Conservation (phyloP, 2,113 vertebrate genomes). For the Phocoena phocoena region DNA sequence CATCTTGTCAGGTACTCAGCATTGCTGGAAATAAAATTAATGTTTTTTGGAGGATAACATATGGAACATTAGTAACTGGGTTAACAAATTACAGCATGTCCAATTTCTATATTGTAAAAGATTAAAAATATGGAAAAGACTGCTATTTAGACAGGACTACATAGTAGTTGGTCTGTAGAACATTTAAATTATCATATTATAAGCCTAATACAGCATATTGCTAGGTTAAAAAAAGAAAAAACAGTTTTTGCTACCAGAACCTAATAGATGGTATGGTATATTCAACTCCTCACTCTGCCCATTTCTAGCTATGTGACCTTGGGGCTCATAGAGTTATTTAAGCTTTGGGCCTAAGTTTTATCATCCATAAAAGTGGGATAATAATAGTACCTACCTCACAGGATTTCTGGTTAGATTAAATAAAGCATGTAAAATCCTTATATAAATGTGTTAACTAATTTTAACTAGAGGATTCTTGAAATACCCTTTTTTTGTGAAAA, state of each 20-base stretch:
- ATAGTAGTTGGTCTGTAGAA: neutral
- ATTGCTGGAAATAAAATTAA: neutral
- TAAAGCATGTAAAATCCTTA: neutral
- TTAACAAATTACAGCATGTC: neutral
- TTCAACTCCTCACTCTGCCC: neutral
- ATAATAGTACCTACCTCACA: neutral
- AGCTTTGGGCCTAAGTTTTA: neutral
- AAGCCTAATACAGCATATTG: neutral
- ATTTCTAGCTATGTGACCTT: neutral
- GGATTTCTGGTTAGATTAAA: constrained; percentile 36
- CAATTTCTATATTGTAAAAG: neutral
- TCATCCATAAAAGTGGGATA: neutral
- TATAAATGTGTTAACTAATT: neutral
- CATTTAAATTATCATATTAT: neutral
- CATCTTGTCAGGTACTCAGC: neutral
- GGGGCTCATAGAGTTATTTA: neutral
- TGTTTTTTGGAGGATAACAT: neutral
- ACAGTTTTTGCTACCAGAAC: neutral
- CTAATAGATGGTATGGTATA: neutral
- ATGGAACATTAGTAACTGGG: neutral
- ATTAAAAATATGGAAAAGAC: constrained; percentile 7
- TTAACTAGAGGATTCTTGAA: neutral
- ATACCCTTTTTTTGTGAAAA: neutral
- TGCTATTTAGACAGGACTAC: neutral
- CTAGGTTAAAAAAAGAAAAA: neutral